Base-by-base conservation (phyloP, 2,888 invertebrate genomes). In the Drosophila neutralis region DNA sequence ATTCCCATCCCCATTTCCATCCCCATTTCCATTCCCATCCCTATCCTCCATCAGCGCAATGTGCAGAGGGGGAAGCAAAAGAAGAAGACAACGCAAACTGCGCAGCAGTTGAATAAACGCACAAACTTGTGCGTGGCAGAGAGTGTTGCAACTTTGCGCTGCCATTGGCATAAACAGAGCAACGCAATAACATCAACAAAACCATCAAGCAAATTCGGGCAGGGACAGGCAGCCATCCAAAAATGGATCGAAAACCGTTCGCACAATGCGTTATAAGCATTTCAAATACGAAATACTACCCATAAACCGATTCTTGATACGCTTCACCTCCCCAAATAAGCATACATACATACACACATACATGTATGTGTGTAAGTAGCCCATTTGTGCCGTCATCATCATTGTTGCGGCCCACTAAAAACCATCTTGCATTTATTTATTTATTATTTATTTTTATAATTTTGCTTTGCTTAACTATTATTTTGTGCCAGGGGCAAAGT, bases 351-450 rank as follows among this genome's bases (percentile, higher is more conserved):
- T 29, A 36, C 7, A 35, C 24, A 27, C 36, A 13, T 48, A 51
- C 18, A 1, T 51, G 40, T 48, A 13, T 27, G 15, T 35, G 15
- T 42, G n/a, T 40, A 11, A 69, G 75, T 79, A 65, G 60, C 57
- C 63, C 61, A 70, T 78, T 53, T 70, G 60, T 79, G 82, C 74
- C 81, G 74, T 13, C 64, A 48, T n/a, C 58, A 48, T 59, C 74
- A 59, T 36, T 66, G 49, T 18, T 51, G 45, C 63, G 75, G 61
- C 77, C 80, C 64, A 70, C 70, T 79, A 67, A 79, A 79, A 71
- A 64, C 18, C 64, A 52, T 64, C 58, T 59, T 75, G 70, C 76
- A 78, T 79, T 79, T 78, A 21, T 21, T 21, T 21, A 21, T 21
- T 21, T 21, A 21, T 21, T 21, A 21, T 21, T 78, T 64, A 51